Conservation (phyloP, 1,140 invertebrate species). For the Ceratina australensis region DNA sequence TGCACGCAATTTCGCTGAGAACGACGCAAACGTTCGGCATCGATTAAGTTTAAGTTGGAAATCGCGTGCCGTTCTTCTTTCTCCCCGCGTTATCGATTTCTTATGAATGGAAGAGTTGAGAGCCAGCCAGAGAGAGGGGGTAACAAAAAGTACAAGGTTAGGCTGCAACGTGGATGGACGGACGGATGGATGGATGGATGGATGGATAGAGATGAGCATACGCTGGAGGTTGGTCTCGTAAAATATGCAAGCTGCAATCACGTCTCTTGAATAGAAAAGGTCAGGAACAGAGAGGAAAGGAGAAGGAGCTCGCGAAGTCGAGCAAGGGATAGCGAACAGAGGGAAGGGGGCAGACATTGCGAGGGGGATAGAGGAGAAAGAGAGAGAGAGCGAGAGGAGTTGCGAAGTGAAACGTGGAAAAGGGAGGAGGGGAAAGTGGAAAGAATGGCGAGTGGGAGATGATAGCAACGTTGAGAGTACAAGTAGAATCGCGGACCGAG, state of each 20-base stretch:
- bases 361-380: background rate
- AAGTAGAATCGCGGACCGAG: constrained; percentile 39
- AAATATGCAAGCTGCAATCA: constrained; percentile 69
- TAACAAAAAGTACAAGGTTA: constrained; percentile 44
- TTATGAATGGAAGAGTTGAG: background rate
- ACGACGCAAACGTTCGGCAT: too few relatives aligned
- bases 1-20: too few relatives aligned
- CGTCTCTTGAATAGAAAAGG: constrained; percentile 62
- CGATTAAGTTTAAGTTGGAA: too few relatives aligned
- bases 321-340: constrained; percentile 1
- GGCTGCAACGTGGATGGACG: constrained; percentile 20
- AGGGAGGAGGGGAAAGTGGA: constrained; percentile 20
- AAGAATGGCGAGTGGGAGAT: constrained; percentile 26
- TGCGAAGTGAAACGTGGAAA: constrained; percentile 42
- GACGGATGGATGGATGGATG: constrained; percentile 24
- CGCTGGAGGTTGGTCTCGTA: constrained; percentile 53
- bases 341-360: background rate
- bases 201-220: constrained; percentile 21
- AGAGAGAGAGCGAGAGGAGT: constrained; percentile 5
- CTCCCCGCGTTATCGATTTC: background rate
- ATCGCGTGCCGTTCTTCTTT: too few relatives aligned
- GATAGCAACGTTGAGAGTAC: constrained; percentile 41
- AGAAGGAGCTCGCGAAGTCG: constrained; percentile 5
- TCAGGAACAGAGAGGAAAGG: constrained; percentile 35
- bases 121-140: background rate